Base-by-base conservation (phyloP, 2,797 vertebrate genomes). In the Semotilus atromaculatus region DNA sequence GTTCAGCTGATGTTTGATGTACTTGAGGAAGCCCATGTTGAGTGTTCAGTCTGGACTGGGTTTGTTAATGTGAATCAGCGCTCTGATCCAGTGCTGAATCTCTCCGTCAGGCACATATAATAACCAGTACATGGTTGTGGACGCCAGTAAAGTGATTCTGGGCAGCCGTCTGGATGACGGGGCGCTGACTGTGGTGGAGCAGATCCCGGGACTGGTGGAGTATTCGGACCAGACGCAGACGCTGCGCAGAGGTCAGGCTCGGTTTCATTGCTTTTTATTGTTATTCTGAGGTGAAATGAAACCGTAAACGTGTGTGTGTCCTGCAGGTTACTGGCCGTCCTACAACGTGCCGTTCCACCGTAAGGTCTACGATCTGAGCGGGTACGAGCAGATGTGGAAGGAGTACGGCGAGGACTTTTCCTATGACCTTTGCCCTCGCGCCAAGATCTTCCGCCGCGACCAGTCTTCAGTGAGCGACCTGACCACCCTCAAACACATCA, bases 361-460 rank as follows among this genome's bases (percentile, higher is more conserved):
- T 60, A 95, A 90, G 73, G 95, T 98, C 91, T 99, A 98, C 93
- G 89, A 72, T 31, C 92, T 95, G 91, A 99, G 98, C 13, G 98
- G 97, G 6, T 99, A 99, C 7, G 86, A 82, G 0, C 7, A 93
- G 19, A 95, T 97, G 1, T 96, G 96, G 90, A 43, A 92, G 88
- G 85, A 92, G 66, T 85, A 95, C 0, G 98, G 98, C 18, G 90
- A 97, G 13, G 96, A 97, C 79, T 98, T 95, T 90, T 98, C 97
- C 13, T 98, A 99, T 0, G 97, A 98, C 36, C 95, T 98, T 85
- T 97, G 97, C 91, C 94, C 98, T 67, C 94, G 98, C 88, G 98
- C 98, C 91, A 98, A 97, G 94, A 98, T 99, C 91, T 98, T 99
- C 93, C 96, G 97, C 55, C 96, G 97, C 0, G 97, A 99, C 91